Evolutionary conservation across 2,888 invertebrate species (phyloP), one percentile per base, ranked within the genome.

Genomic region (Hypomecis atomaria): DNA sequence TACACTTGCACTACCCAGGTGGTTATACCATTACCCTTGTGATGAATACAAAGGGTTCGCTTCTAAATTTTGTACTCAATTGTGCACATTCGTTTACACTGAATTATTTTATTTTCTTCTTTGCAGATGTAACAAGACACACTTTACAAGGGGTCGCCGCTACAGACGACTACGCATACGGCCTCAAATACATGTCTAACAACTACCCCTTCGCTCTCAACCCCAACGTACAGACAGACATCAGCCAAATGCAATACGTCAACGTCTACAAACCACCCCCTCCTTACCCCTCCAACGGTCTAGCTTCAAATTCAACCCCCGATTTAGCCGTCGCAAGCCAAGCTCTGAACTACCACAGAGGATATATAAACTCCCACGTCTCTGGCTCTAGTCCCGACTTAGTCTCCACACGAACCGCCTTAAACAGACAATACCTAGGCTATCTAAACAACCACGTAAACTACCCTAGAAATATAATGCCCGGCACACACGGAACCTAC

Each of bases 261-360:
- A 95, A 95, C 78, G 93, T 96, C 6, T 96, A 95, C 81, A 97
- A 97, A 83, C 96, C 97, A 0, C 97, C 98, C 0, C 97, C 97
- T 0, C 97, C 97, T 0, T 97, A 97, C 87, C 96, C 97, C 0
- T 94, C 95, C 0, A 95, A 95, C 78, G 94, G 96, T 0, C 89
- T 96, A n/a, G 96, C 96, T 55, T 97, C 97, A 7, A 96, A 96
- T 74, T 97, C 97, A 0, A 97, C 97, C 0, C 97, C 97, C 0
- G 97, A 97, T 83, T 85, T 98, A 61, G 97, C 97, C 0, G 95
- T 95, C 0, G 95, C 96, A 1, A 94, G 95, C 61, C 95, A 95
- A 75, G 94, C 94, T 0, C 78, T 92, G 0, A 90, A 89, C 65
- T 92, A 92, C 73, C 91, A 91, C 52, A 66, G 92, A 58, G 91